These are phyloP conservation scores for Stenurella melanura DNA, from an alignment of 2,888 invertebrate species.

Conservation along the genomic window DNA sequence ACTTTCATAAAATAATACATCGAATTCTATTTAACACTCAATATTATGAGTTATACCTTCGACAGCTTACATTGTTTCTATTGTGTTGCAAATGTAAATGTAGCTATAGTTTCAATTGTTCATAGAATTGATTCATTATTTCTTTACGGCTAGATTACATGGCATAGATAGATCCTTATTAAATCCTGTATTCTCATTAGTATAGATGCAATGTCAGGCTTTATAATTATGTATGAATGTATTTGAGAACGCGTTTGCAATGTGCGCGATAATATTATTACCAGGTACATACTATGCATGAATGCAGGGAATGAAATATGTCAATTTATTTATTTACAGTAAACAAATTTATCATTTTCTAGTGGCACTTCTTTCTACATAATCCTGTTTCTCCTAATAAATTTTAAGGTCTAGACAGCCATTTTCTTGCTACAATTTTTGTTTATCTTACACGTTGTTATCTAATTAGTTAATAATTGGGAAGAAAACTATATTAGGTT, in stretches of 20 bases:
- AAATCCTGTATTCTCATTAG: background rate
- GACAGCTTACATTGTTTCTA: constrained; percentile 12
- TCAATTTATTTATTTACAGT: too few species aligned
- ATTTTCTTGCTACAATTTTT: too few species aligned
- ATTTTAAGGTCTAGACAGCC: too few species aligned
- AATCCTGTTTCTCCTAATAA: too few species aligned
- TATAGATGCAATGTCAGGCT: background rate
- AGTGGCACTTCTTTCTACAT: too few species aligned
- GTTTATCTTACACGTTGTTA: too few species aligned
- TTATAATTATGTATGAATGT: background rate
- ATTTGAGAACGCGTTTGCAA: background rate
- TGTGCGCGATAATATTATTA: background rate
- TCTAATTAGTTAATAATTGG: too few species aligned
- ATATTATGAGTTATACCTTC: constrained; percentile 7
- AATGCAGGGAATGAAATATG: too few species aligned
- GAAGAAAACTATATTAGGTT: too few species aligned
- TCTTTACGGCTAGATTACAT: background rate
- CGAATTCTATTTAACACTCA: background rate
- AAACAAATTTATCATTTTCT: too few species aligned
- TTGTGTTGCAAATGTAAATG: constrained; percentile 24
- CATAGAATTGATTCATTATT: constrained; percentile 11
- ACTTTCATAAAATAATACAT: background rate
- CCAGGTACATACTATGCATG: too few species aligned
- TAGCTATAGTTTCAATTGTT: background rate
- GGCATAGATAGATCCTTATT: background rate